Conservation (phyloP, 2,888 invertebrate genomes). For the Chaitophorus viminalis region DNA sequence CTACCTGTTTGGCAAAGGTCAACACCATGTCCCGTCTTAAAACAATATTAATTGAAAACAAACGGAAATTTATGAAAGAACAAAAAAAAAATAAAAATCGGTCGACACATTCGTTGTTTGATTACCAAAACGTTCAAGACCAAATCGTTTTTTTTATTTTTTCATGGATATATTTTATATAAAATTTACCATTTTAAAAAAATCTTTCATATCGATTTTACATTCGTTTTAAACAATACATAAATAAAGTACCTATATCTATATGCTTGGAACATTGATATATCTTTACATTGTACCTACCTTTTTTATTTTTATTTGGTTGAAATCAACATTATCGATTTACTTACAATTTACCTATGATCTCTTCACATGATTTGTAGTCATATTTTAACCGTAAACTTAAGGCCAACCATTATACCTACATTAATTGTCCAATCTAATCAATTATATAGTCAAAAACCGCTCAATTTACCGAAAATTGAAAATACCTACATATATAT, state of each 20-base stretch:
- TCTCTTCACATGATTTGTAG: slow-evolving; percentile 27
- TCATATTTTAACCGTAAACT: not conserved
- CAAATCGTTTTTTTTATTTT: not conserved
- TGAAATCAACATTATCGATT: slow-evolving; percentile 9
- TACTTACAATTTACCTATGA: slow-evolving; percentile 21
- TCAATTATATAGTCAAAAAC: slow-evolving; percentile 11
- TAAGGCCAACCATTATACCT: not conserved
- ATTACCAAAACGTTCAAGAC: not conserved
- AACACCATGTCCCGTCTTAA: not conserved
- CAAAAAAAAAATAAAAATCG: not conserved
- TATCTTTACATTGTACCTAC: not conserved
- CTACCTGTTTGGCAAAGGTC: not conserved
- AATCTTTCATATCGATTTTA: not conserved
- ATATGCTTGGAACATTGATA: not conserved
- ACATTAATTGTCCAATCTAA: slow-evolving; percentile 20
- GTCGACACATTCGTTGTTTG: not conserved
- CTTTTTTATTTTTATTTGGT: not conserved
- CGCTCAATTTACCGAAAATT: slow-evolving; percentile 41
- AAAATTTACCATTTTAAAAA: not conserved
- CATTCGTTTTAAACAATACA: not conserved
- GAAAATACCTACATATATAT: not conserved
- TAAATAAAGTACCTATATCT: not conserved
- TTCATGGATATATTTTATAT: not conserved
- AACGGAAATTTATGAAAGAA: not conserved
- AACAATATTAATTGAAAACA: not conserved